Evolutionary conservation across 1,140 invertebrate genomes (phyloP).

Genomic region (Chrysopa pallens): DNA sequence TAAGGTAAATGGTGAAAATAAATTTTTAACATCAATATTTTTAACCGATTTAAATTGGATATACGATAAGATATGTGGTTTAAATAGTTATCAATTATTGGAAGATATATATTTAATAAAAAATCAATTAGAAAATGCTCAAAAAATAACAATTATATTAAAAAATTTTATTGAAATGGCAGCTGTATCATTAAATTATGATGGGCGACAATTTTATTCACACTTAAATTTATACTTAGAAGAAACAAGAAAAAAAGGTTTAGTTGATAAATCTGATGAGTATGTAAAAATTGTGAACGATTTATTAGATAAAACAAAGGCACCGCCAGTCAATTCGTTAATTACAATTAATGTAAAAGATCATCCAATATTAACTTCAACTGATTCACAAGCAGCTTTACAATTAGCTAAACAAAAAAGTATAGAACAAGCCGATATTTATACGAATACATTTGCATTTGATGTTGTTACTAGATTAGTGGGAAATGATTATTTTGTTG

Average conservation of each 20-base stretch:
- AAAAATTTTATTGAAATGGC: conserved; percentile 44
- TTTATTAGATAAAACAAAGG: conserved; percentile 23
- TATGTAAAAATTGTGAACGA: conserved; percentile 13
- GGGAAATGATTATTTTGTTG: conserved; percentile 40
- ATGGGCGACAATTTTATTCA: conserved; percentile 57
- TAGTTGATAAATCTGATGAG: conserved; percentile 5
- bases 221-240: conserved; percentile 38
- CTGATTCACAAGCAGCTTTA: no score
- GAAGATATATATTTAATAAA: conserved; percentile 39
- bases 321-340: conserved; percentile 31
- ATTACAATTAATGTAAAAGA: conserved; percentile 19
- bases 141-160: conserved; percentile 38
- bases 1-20: conserved; percentile 15
- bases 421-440: background rate
- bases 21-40: conserved; percentile 19
- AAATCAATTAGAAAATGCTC: conserved; percentile 8
- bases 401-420: conserved; percentile 12
- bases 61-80: conserved; percentile 50
- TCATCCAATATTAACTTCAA: no score
- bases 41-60: conserved; percentile 53
- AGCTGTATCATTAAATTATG: conserved; percentile 46
- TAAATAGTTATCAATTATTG: conserved; percentile 40
- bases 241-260: conserved; percentile 18
- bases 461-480: conserved; percentile 36
- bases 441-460: conserved; percentile 10